phyloP scores from a whole-genome alignment of 1,140 invertebrate species.

The Tenebrio molitor region DNA sequence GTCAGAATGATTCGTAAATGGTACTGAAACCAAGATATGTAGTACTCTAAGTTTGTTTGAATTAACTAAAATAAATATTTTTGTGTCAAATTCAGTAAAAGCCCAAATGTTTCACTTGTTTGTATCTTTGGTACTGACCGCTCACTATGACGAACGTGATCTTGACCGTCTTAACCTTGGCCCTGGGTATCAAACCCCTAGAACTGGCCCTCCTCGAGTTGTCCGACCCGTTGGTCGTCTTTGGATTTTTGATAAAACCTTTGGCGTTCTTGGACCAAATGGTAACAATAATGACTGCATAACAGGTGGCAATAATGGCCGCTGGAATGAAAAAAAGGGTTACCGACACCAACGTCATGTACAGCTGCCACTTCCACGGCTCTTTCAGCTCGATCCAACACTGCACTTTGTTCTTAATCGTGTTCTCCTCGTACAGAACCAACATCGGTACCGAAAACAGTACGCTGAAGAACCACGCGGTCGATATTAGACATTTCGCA shows the following conservation, averaged over 20 bases:
- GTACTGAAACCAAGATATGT: too few relatives aligned
- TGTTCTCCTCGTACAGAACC: slow-evolving; percentile 84
- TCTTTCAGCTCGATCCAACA: slow-evolving; percentile 90
- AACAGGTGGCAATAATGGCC: slow-evolving; percentile 91
- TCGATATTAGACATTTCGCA: slow-evolving; percentile 81
- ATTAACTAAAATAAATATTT: slow-evolving; percentile 7
- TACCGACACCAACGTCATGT: slow-evolving; percentile 87
- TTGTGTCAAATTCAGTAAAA: too few relatives aligned
- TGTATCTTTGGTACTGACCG: too few relatives aligned
- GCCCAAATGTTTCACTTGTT: too few relatives aligned
- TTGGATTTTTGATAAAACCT: slow-evolving; percentile 65
- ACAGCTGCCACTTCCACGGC: slow-evolving; percentile 87
- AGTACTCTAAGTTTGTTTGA: too few relatives aligned
- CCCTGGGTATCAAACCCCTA: slow-evolving; percentile 90
- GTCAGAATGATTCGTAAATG: too few relatives aligned
- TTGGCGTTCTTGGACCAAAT: slow-evolving; percentile 87
- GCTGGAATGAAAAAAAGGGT: slow-evolving; percentile 91
- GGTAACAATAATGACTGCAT: slow-evolving; percentile 91
- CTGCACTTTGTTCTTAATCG: slow-evolving; percentile 83
- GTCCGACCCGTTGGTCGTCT: slow-evolving; percentile 56
- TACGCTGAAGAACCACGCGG: slow-evolving; percentile 87
- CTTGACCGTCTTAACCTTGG: slow-evolving; percentile 90
- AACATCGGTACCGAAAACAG: slow-evolving; percentile 89
- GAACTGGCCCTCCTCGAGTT: slow-evolving; percentile 80
- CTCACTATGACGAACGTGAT: slow-evolving; percentile 92